A percentile compares a stretch with the other conserved stretches of the same genome.
phyloP scores from a whole-genome alignment of 2,113 vertebrate genomes.

The Actenoides lindsayi region DNA sequence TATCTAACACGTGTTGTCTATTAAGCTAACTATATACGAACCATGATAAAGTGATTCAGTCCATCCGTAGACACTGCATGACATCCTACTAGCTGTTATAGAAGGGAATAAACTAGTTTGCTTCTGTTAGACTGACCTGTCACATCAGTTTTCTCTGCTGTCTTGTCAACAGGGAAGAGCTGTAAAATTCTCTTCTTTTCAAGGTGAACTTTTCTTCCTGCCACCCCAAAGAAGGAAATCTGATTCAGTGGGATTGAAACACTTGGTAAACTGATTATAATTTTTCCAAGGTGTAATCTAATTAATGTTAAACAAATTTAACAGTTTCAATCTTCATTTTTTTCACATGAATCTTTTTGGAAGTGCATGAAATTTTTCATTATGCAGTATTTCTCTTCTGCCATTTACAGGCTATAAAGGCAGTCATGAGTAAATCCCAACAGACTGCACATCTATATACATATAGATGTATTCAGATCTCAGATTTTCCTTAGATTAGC shows the following conservation, averaged over 20 bases:
- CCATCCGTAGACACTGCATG: not conserved
- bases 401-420: not conserved
- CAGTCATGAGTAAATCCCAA: not conserved
- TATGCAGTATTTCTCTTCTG: not conserved
- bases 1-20: fast-evolving
- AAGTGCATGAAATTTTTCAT: not conserved
- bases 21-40: not conserved
- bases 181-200: not conserved
- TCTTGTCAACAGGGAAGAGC: not conserved
- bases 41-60: not conserved
- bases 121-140: not conserved
- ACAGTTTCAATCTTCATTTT: not conserved
- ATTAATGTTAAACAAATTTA: not conserved
- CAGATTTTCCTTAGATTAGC: not conserved
- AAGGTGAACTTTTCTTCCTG: not conserved
- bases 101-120: not conserved
- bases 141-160: not conserved
- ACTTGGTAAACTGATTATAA: not conserved
- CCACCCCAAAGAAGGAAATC: not conserved
- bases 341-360: not conserved
- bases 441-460: not conserved
- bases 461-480: not conserved
- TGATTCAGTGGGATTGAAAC: not conserved
- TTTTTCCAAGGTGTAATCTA: not conserved
- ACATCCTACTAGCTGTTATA: not conserved